Evolutionary conservation across 1,140 invertebrate species (phyloP), one percentile per base, ranked within the genome.

Genomic region (Episyrphus balteatus): DNA sequence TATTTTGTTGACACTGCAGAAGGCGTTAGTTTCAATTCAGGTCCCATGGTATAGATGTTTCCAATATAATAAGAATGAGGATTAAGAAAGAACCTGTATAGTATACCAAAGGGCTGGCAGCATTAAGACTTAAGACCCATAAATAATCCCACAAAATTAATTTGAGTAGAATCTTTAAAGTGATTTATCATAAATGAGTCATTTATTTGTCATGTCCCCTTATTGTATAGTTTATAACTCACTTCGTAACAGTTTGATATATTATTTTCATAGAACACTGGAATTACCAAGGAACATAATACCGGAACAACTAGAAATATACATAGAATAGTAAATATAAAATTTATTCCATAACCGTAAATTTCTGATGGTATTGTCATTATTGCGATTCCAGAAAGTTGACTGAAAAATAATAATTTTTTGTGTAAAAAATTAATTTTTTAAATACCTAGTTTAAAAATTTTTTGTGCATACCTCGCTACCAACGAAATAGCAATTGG

Each of bases 221-320:
- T 26, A 26, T 26, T 26, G 3, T 1, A 26, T 7, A 33, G 17
- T 32, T 47, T 47, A 17, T 36, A 57, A 58, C 52, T 58, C 75
- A 87, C 85, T 76, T 90, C 80, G 63, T 89, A 92, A 18, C 81
- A 84, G 44, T 84, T 88, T 9, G 83, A 86, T 9, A 85, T 77
- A 62, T 84, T 77, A 10, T 90, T 75, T 36, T 78, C 76, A 56
- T 84, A 90, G 66, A 91, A 92, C 0, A 92, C 81, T 1, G 88
- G 88, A 14, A 92, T 75, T 55, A 86, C 86, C 11, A 86, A 71
- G 19, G 71, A 72, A 9, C 78, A 76, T 50, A 88, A 78, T 0
- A 78, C 71, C 0, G 82, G 54, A 11, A 83, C 78, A 33, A 83
- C 79, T 1, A 86, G 58, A n/a, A 78, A 55, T 57, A 84, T 79